Evolutionary conservation across 1,140 invertebrate species (phyloP).

Genomic region (roundworm (Caenorhabditis elegans)): DNA sequence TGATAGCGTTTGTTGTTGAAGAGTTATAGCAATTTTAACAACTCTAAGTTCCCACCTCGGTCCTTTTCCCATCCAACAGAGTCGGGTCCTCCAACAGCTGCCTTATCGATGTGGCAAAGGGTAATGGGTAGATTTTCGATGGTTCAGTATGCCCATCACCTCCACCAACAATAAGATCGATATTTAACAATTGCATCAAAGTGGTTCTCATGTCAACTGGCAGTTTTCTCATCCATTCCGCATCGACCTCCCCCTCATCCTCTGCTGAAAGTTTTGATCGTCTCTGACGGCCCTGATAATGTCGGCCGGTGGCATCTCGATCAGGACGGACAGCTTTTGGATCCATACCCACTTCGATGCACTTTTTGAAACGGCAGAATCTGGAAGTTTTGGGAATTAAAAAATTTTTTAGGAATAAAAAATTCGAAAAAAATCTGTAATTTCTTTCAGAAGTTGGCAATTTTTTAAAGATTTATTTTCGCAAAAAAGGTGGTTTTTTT

Average conservation of each 20-base stretch:
- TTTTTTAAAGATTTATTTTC: too few species aligned
- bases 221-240: constrained; percentile 62
- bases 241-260: constrained; percentile 50
- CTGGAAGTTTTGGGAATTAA: too few species aligned
- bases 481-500: too few species aligned
- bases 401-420: too few species aligned
- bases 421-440: too few species aligned
- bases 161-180: constrained; percentile 58
- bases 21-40: too few species aligned
- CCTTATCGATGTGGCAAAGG: constrained; percentile 46
- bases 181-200: constrained; percentile 65
- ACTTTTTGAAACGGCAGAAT: constrained; percentile 66
- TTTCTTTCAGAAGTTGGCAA: too few species aligned
- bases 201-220: constrained; percentile 65
- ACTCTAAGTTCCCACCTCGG: constrained; percentile 46
- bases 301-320: constrained; percentile 61
- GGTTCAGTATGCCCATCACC: constrained; percentile 53
- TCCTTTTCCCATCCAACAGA: constrained; percentile 63
- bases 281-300: constrained; percentile 57
- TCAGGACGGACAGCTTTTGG: constrained; percentile 64
- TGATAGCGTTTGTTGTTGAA: too few species aligned
- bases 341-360: constrained; percentile 66
- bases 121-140: constrained; percentile 58
- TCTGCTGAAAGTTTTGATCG: constrained; percentile 52
- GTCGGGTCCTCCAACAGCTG: constrained; percentile 62